Conservation (phyloP, 2,888 invertebrate genomes). For the Aproaerema taeniolella region DNA sequence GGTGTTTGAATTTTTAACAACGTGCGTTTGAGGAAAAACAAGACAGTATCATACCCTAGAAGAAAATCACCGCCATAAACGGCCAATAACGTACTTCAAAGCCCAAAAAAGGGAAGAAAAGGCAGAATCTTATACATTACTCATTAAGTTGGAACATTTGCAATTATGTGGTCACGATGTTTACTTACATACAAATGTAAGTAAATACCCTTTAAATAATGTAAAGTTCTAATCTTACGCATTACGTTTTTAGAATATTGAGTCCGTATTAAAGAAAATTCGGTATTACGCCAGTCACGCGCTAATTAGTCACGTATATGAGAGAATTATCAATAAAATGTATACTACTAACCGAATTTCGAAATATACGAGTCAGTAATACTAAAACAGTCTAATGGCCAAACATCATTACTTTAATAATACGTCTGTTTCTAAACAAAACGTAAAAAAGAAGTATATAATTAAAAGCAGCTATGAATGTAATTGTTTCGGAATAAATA, state of each 20-base stretch:
- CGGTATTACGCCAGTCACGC: conserved; percentile 13
- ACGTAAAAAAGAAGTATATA: not conserved
- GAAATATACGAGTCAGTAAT: too few relatives aligned
- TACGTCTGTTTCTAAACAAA: not conserved
- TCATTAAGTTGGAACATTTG: too few relatives aligned
- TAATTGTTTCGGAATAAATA: too few relatives aligned
- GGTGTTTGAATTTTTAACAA: too few relatives aligned
- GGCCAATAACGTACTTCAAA: too few relatives aligned
- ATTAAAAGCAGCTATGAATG: too few relatives aligned
- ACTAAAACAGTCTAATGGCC: conserved; percentile 3
- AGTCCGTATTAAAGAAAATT: conserved; percentile 7
- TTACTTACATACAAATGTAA: not conserved
- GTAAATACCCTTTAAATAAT: conserved; percentile 10
- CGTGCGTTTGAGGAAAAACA: too few relatives aligned
- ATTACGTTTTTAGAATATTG: conserved; percentile 2
- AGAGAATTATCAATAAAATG: conserved; percentile 6
- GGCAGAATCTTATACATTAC: too few relatives aligned
- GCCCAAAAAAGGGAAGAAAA: too few relatives aligned
- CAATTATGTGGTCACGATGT: too few relatives aligned
- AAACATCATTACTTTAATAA: conserved; percentile 11
- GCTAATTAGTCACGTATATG: conserved; percentile 14
- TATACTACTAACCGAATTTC: conserved; percentile 11
- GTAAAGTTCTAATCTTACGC: not conserved
- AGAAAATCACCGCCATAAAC: too few relatives aligned
- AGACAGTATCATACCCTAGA: too few relatives aligned